Evolutionary conservation across 92 coral and sea anemone genomes (phyloP).

Genomic region (Blastomussa wellsi): DNA sequence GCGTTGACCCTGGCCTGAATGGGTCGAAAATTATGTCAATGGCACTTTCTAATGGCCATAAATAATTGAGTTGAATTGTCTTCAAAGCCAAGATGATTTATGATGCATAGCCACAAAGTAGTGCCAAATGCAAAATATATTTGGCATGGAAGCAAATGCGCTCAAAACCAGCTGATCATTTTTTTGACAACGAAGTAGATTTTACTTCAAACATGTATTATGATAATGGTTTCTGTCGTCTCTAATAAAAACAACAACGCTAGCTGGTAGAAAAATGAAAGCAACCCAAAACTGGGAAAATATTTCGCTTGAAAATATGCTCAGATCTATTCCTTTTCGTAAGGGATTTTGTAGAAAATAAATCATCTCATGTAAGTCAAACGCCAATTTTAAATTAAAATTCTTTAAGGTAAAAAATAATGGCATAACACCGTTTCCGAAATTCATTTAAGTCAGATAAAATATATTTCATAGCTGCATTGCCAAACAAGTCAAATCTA

Average conservation of each 20-base stretch:
- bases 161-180: constrained; percentile 19
- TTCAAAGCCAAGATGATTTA: constrained; percentile 29
- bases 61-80: constrained; percentile 38
- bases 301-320: not conserved
- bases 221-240: not conserved
- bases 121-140: constrained; percentile 30
- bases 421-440: not conserved
- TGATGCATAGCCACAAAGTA: constrained; percentile 28
- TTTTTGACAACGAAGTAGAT: not conserved
- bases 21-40: not conserved
- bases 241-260: not conserved
- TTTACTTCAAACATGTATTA: not conserved
- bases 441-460: constrained; percentile 10
- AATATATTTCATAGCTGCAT: not conserved
- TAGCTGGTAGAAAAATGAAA: not conserved
- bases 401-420: not conserved
- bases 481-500: constrained; percentile 31
- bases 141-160: constrained; percentile 19
- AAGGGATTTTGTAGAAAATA: not conserved
- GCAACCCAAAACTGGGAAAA: not conserved
- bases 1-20: constrained; percentile 3
- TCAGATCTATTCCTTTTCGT: not conserved
- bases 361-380: not conserved
- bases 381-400: not conserved
- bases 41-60: constrained; percentile 18